phyloP scores from a whole-genome alignment of 2,888 invertebrate genomes.

The Parapristionchus giblindavisi region DNA sequence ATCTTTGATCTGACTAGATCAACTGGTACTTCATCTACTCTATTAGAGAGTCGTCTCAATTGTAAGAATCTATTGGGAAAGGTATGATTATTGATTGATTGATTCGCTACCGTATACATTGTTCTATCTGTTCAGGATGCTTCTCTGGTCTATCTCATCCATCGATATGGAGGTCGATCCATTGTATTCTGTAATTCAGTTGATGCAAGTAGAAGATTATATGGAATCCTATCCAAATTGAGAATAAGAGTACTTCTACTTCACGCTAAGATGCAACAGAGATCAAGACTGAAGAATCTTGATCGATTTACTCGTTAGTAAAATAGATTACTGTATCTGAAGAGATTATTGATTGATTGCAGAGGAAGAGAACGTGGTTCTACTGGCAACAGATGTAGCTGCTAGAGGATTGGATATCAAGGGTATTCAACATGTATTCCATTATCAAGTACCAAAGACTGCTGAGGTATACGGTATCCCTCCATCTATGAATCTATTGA shows the following conservation, averaged over 20 bases:
- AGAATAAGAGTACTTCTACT: conserved; percentile 72
- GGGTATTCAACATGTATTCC: conserved; percentile 90
- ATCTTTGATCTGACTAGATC: conserved; percentile 88
- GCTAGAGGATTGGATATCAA: conserved; percentile 96
- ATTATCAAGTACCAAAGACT: conserved; percentile 94
- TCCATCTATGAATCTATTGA: not conserved
- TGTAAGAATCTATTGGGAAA: conserved; percentile 70
- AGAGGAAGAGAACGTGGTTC: conserved; percentile 77
- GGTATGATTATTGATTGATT: conserved; percentile 42
- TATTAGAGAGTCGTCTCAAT: conserved; percentile 84
- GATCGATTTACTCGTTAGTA: conserved; percentile 78
- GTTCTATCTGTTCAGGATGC: conserved; percentile 84
- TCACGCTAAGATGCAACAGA: conserved; percentile 85
- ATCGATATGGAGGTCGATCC: conserved; percentile 88
- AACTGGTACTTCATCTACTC: conserved; percentile 81
- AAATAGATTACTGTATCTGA: not conserved
- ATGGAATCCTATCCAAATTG: conserved; percentile 71
- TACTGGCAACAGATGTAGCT: conserved; percentile 94
- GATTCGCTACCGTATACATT: not conserved
- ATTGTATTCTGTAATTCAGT: conserved; percentile 86
- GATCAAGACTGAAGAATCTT: conserved; percentile 89
- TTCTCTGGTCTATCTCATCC: conserved; percentile 86
- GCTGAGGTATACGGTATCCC: conserved; percentile 77
- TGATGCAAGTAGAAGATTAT: conserved; percentile 82
- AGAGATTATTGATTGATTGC: conserved; percentile 38